Evolutionary conservation across 2,888 invertebrate genomes (phyloP).

Genomic region (Penaeus monodon): DNA sequence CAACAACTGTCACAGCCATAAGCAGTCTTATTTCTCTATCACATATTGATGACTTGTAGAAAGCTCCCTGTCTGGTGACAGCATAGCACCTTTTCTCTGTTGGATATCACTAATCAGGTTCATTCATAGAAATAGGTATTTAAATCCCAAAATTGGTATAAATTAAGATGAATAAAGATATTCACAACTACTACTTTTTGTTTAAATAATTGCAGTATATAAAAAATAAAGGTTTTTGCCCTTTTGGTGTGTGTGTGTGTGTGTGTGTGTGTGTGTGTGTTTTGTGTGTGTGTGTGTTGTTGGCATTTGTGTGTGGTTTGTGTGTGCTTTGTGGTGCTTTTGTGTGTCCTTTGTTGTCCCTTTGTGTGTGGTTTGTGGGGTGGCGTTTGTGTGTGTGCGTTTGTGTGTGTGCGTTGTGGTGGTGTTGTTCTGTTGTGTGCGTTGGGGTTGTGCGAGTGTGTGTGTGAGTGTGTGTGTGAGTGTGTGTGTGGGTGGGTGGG

Average conservation of each 20-base stretch:
- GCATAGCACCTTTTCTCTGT: constrained; percentile 18
- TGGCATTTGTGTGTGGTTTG: too few species aligned
- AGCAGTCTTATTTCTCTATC: constrained; percentile 19
- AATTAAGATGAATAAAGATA: too few species aligned
- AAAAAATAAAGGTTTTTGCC: neutral
- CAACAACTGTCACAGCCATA: constrained; percentile 26
- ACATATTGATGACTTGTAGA: constrained; percentile 7
- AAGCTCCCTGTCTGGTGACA: neutral
- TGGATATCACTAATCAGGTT: neutral
- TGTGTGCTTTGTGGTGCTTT: too few species aligned
- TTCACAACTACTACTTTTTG: too few species aligned
- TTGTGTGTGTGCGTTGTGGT: too few species aligned
- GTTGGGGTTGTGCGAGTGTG: constrained; percentile 8
- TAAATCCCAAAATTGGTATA: too few species aligned
- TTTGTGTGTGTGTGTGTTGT: constrained; percentile 14
- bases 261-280: constrained; percentile 12
- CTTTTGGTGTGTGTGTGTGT: neutral
- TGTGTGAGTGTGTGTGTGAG: constrained; percentile 11
- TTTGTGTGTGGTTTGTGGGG: too few species aligned
- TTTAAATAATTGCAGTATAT: too few species aligned
- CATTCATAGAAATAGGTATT: too few species aligned
- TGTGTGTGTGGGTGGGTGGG: neutral
- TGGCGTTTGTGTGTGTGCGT: too few species aligned
- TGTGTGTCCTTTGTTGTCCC: too few species aligned
- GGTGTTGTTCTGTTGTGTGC: too few species aligned